Evolutionary conservation across 2,797 vertebrate species (phyloP), one percentile per base, ranked within the genome.

Genomic region (Gymnoscopelus braueri): DNA sequence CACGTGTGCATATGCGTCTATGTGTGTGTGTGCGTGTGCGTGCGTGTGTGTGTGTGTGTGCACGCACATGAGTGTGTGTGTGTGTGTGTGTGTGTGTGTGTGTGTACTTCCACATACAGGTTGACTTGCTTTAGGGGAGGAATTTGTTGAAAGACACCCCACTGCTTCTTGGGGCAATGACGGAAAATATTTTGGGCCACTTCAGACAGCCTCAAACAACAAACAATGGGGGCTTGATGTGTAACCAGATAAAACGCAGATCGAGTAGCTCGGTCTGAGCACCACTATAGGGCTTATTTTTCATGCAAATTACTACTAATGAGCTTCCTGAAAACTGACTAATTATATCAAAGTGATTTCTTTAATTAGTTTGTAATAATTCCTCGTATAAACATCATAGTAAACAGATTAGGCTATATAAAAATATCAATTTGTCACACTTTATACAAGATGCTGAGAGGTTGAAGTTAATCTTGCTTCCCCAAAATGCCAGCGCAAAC

Each of bases 221-320:
- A 92, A 91, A 91, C 91, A 91, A 90, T 89, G 89, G 89, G 90
- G 90, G 89, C 39, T 88, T 87, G 90, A 90, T 91, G 87, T 90
- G 91, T 89, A 93, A 89, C 87, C 91, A 91, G 89, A 92, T 92
- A 91, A 92, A 88, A 88, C 87, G 74, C 81, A 81, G 90, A 91
- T 90, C 82, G 85, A 84, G 85, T 90, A 83, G 88, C 86, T 79
- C 74, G 82, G 87, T 71, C 86, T 84, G 13, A 89, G 88, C 89
- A 89, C 84, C 88, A 91, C 91, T 91, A 90, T 89, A 88, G 91
- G 91, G 90, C 90, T 91, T 91, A 91, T 93, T 92, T 91, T 92
- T 91, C 90, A 93, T 92, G 90, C 91, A 92, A 92, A 93, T 91
- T 89, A 91, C 89, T 91, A 85, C 91, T 92, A 92, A 91, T 90